Evolutionary conservation across 2,797 vertebrate species (phyloP).

Genomic region (Phoebastria nigripes): DNA sequence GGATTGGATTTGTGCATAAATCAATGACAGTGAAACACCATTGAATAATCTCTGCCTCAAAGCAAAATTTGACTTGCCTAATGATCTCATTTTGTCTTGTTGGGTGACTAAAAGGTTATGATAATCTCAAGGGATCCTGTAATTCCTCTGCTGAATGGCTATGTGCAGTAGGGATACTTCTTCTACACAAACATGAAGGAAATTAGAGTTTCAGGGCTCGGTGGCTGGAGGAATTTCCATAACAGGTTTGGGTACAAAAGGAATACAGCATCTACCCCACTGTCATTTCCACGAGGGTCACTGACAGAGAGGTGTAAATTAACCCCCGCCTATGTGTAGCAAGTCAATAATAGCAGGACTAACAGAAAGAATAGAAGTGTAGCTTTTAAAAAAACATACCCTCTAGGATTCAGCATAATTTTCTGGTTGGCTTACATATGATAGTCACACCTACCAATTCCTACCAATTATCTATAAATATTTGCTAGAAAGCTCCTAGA

Average conservation of each 20-base stretch:
- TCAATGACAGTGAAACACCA: background rate
- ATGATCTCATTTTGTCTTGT: constrained; percentile 1
- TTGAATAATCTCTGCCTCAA: constrained; percentile 40
- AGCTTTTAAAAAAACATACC: background rate
- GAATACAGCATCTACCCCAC: background rate
- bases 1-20: background rate
- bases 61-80: constrained; percentile 34
- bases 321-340: background rate
- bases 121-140: background rate
- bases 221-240: background rate
- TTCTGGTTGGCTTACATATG: background rate
- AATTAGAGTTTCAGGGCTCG: background rate
- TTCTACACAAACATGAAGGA: background rate
- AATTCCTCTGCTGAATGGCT: background rate
- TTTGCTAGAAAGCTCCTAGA: background rate
- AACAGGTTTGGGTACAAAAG: background rate
- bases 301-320: background rate
- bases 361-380: background rate
- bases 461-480: background rate
- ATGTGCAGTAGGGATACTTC: background rate
- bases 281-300: background rate
- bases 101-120: constrained; percentile 13
- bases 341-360: background rate
- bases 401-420: background rate
- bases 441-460: background rate